Conservation (phyloP, 2,888 invertebrate genomes). For the Hecatera dysodea region DNA sequence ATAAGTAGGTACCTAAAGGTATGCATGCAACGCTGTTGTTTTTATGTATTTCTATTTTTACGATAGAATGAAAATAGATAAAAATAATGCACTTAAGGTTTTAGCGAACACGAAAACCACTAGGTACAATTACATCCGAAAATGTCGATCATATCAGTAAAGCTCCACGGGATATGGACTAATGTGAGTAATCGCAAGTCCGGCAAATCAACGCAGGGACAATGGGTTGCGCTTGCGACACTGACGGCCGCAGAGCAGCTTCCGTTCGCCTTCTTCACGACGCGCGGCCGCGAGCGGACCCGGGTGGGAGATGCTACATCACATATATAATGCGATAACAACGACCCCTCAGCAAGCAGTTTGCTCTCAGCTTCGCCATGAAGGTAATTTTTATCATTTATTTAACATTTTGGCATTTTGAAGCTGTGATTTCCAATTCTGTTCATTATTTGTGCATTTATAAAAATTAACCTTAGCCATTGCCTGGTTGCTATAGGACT, state of each 20-base stretch:
- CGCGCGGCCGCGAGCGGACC: constrained; percentile 71
- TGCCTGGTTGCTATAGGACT: neutral
- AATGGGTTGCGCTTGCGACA: constrained; percentile 88
- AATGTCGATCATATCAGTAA: constrained; percentile 18
- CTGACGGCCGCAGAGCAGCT: constrained; percentile 78
- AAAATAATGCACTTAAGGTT: too few relatives aligned
- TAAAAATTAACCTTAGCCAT: constrained; percentile 2
- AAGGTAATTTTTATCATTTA: constrained; percentile 79
- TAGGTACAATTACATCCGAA: too few relatives aligned
- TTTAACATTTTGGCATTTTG: constrained; percentile 35
- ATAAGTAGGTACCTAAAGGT: too few relatives aligned
- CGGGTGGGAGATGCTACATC: constrained; percentile 83
- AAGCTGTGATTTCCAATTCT: neutral
- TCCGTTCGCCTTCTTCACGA: constrained; percentile 84
- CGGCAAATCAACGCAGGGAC: constrained; percentile 75
- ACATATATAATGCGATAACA: constrained; percentile 85
- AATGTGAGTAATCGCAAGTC: constrained; percentile 43
- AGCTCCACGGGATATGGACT: constrained; percentile 36
- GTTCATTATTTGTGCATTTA: neutral
- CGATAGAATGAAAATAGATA: too few relatives aligned
- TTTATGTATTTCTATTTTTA: too few relatives aligned
- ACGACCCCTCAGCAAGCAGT: constrained; percentile 84
- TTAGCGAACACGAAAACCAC: too few relatives aligned
- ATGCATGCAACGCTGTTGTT: too few relatives aligned
- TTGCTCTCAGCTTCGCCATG: constrained; percentile 87